These are phyloP conservation scores for Acinonyx jubatus DNA, from an alignment of 2,113 vertebrate genomes.

Conservation along the genomic window DNA sequence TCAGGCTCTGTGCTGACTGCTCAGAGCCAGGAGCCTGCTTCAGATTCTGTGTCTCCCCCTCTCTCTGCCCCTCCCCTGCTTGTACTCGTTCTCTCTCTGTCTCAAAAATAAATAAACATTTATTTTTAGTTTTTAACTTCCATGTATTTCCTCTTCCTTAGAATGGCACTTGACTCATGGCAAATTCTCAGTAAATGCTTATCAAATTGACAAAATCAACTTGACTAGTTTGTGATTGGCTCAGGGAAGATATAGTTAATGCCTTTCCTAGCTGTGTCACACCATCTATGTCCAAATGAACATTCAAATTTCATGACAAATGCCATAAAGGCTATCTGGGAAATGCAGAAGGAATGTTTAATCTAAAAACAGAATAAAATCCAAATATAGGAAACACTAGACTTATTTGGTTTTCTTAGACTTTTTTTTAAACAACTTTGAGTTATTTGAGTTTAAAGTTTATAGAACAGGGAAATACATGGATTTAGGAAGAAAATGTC, in stretches of 20 bases:
- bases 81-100: too few species aligned
- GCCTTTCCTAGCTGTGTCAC: neutral
- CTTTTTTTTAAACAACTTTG: neutral
- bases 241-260: neutral
- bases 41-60: too few species aligned
- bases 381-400: neutral
- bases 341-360: neutral
- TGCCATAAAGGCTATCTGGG: neutral
- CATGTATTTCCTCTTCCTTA: neutral
- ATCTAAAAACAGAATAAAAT: conserved; percentile 19
- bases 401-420: neutral
- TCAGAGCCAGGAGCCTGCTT: too few species aligned
- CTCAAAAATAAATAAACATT: too few species aligned
- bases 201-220: neutral
- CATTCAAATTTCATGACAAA: neutral
- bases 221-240: neutral
- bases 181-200: neutral
- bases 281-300: neutral
- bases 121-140: neutral
- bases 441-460: neutral
- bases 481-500: neutral
- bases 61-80: too few species aligned
- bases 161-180: neutral
- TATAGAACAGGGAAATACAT: neutral
- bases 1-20: too few species aligned